Percentiles rank a stretch among this genome's conserved stretches.
phyloP scores from a whole-genome alignment of 2,113 vertebrate genomes.

The Pseudorectes ferrugineus region DNA sequence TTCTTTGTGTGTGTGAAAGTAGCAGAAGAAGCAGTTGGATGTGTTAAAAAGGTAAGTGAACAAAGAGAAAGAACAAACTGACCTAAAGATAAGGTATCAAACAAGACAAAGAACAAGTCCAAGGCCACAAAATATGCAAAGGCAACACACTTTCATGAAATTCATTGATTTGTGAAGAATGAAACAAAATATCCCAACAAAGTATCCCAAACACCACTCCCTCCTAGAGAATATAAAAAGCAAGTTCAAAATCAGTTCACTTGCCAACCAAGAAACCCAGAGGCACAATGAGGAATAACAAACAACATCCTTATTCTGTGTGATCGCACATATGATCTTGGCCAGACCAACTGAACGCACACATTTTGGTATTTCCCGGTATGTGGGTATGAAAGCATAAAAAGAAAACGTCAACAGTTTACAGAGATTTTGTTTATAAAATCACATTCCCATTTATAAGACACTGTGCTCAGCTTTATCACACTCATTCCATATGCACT shows the following conservation, averaged over 20 bases:
- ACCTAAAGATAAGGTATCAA: not conserved
- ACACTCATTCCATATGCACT: not conserved
- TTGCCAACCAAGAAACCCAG: not conserved
- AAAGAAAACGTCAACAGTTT: not conserved
- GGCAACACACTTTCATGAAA: not conserved
- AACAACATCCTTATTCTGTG: not conserved
- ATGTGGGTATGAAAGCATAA: not conserved
- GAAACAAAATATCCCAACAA: not conserved
- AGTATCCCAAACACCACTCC: not conserved
- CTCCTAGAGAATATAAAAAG: not conserved
- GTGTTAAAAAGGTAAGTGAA: not conserved
- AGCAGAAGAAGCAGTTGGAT: not conserved
- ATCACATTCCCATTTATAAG: not conserved
- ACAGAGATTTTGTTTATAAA: not conserved
- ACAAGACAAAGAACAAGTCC: not conserved
- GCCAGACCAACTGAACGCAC: not conserved
- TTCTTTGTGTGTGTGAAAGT: not conserved
- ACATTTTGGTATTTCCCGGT: not conserved
- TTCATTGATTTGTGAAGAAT: not conserved
- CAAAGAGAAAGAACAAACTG: not conserved
- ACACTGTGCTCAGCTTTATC: not conserved
- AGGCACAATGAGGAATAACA: not conserved
- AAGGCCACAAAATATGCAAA: not conserved
- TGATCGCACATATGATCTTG: not conserved
- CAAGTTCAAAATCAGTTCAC: not conserved